These are phyloP conservation scores for Rhopalosiphum padi DNA, from an alignment of 1,140 invertebrate species.

Conservation along the genomic window DNA sequence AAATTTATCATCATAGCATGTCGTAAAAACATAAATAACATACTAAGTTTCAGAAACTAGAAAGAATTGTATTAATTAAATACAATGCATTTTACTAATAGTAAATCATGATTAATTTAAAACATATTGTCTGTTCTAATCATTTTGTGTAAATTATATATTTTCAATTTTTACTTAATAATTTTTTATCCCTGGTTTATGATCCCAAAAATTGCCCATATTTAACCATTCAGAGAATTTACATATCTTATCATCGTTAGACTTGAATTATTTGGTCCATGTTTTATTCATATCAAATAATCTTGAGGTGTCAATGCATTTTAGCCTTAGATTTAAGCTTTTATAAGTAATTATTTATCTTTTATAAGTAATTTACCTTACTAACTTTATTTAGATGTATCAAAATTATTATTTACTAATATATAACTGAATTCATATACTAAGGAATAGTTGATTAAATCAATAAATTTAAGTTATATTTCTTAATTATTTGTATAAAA, in stretches of 20 bases:
- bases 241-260: background rate
- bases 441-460: background rate
- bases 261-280: background rate
- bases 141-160: background rate
- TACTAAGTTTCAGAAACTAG: background rate
- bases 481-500: background rate
- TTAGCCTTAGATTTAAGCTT: background rate
- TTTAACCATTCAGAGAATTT: background rate
- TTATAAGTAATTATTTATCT: background rate
- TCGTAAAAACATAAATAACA: background rate
- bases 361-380: background rate
- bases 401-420: background rate
- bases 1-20: background rate
- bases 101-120: background rate
- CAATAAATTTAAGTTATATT: background rate
- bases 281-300: background rate
- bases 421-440: background rate
- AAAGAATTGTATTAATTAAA: background rate
- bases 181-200: background rate
- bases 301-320: background rate
- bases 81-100: background rate
- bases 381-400: background rate
- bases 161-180: background rate
- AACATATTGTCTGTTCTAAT: background rate
- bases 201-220: background rate